These are phyloP conservation scores for Nothura maculosa DNA, from an alignment of 2,797 vertebrate species.

Conservation along the genomic window DNA sequence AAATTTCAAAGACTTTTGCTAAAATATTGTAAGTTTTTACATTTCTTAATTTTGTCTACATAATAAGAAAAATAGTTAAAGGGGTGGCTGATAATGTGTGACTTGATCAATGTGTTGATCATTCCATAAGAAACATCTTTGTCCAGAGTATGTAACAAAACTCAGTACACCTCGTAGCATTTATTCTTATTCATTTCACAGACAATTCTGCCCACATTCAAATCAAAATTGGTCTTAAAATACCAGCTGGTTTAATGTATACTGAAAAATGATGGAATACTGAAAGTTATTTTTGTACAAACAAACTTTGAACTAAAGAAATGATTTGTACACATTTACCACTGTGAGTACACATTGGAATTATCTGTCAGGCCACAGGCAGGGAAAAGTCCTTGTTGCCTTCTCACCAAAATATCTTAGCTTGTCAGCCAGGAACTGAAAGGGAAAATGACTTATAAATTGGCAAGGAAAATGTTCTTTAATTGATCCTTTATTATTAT, in stretches of 20 bases:
- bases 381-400: neutral
- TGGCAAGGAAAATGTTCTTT: neutral
- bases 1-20: neutral
- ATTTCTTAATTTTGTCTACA: neutral
- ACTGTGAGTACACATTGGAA: too few species aligned
- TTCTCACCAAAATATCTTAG: neutral
- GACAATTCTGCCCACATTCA: neutral
- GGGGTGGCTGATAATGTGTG: neutral
- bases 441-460: neutral
- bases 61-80: neutral
- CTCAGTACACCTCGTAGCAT: neutral
- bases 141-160: neutral
- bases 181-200: neutral
- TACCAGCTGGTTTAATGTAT: neutral
- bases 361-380: neutral
- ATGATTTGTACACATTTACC: neutral
- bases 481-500: neutral
- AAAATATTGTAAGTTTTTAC: neutral
- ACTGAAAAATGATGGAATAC: too few species aligned
- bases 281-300: neutral
- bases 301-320: neutral
- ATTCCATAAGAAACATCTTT: neutral
- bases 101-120: neutral
- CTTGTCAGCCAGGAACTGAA: neutral
- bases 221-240: neutral